Conservation (phyloP, 2,797 vertebrate genomes). For the Gallinago nigripennis region DNA sequence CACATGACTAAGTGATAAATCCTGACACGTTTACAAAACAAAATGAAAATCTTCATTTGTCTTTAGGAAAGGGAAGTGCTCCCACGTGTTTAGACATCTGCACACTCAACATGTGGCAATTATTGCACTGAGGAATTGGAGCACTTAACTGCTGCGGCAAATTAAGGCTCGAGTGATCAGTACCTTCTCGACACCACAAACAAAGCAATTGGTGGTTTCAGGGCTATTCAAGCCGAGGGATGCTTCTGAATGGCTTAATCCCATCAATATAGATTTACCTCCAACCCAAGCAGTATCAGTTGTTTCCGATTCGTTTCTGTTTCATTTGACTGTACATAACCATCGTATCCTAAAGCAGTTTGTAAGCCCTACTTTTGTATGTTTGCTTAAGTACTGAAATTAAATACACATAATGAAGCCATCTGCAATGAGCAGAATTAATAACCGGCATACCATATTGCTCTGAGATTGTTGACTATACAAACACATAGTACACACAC, state of each 20-base stretch:
- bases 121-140: constrained; percentile 81
- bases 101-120: constrained; percentile 83
- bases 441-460: constrained; percentile 73
- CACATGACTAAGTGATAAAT: constrained; percentile 78
- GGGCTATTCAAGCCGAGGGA: constrained; percentile 10
- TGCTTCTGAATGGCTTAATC: constrained; percentile 43
- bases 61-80: constrained; percentile 75
- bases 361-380: constrained; percentile 50
- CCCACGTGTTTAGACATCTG: constrained; percentile 84
- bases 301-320: constrained; percentile 21
- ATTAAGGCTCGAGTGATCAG: constrained; percentile 71
- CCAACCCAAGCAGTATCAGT: constrained; percentile 39
- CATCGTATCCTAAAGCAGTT: constrained; percentile 34
- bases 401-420: constrained; percentile 69
- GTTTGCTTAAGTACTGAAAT: constrained; percentile 69
- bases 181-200: constrained; percentile 39
- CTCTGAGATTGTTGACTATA: constrained; percentile 66
- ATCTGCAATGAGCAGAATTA: constrained; percentile 70
- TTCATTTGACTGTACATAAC: constrained; percentile 45
- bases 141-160: constrained; percentile 77
- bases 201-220: constrained; percentile 39
- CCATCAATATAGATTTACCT: constrained; percentile 56
- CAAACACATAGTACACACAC: constrained; percentile 33
- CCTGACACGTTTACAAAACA: constrained; percentile 84
- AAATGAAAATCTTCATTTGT: constrained; percentile 80